These are phyloP conservation scores for Danaus melanippus DNA, from an alignment of 1,140 invertebrate species.

Conservation along the genomic window DNA sequence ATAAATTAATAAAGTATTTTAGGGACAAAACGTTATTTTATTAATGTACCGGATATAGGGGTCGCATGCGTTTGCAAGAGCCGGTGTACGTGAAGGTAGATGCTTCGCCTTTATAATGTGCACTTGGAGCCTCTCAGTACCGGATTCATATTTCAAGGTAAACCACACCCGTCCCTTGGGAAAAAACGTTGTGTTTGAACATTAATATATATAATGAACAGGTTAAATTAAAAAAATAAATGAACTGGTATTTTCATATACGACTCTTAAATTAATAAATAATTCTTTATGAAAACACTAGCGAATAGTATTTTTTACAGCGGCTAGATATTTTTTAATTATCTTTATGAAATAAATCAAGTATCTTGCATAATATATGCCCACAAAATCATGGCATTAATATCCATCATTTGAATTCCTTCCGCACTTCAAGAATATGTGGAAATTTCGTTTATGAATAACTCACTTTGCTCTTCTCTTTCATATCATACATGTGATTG, in stretches of 20 bases:
- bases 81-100: conserved; percentile 78
- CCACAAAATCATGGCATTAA: conserved; percentile 12
- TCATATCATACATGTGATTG: no score
- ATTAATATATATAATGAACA: no score
- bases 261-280: no score
- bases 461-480: not conserved
- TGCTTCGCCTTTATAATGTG: conserved; percentile 83
- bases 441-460: conserved; percentile 6
- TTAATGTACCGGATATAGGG: conserved; percentile 79
- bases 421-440: not conserved
- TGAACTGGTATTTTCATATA: no score
- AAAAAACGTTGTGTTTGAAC: conserved; percentile 18
- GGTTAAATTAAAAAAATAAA: no score
- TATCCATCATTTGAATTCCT: conserved; percentile 9
- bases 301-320: no score
- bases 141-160: conserved; percentile 80
- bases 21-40: not conserved
- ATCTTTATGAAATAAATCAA: no score
- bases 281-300: no score
- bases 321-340: no score
- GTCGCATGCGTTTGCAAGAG: conserved; percentile 79
- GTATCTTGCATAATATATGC: not conserved
- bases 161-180: conserved; percentile 80
- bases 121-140: conserved; percentile 80
- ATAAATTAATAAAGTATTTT: no score